Base-by-base conservation (phyloP, 2,113 vertebrate genomes). In the Varanus salvator region DNA sequence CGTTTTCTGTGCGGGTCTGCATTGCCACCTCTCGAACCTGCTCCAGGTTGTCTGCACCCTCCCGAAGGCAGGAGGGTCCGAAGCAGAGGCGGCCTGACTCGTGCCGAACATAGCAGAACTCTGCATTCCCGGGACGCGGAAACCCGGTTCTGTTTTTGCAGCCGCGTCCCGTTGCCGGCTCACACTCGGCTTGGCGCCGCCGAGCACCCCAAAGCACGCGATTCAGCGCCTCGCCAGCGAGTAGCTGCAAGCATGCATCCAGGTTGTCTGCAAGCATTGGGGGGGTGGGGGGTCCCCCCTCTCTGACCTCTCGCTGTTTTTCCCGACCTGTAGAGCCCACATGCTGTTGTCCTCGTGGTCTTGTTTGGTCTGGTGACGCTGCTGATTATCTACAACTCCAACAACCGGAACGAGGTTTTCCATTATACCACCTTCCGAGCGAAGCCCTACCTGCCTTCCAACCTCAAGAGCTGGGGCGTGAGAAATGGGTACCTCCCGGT, bases 351-450 rank as follows among this genome's bases (percentile, higher is more conserved):
- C 94, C 97, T 98, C 89, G 96, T 97, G 48, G 94, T 98, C 91
- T 92, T 99, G 93, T 98, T 99, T 91, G 97, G 98, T 92, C 96
- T 99, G 94, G 97, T 98, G 93, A 99, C 97, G 82, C 97, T 99
- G 94, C 97, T 99, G 95, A 99, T 99, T 96, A 97, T 99, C 95
- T 99, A 98, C 94, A 98, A 97, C 95, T 99, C 98, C 44, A 98
- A 98, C 96, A 98, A 97, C n/a, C 93, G 94, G 89, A 98, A 68
- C 1, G 98, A 98, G 27, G 96, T 95, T 68, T 95, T 97, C 84
- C 97, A 96, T 52, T 95, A 97, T 27, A 91, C 97, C 71, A 95
- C 97, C 71, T 96, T 94, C 50, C 93, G 90, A 64, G 91, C 93
- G 64, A 97, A 90, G 76, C 81, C 90, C 52, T 96, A 93, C 60